Conservation (phyloP, 1,140 invertebrate species). For the Teleopsis dalmanni region DNA sequence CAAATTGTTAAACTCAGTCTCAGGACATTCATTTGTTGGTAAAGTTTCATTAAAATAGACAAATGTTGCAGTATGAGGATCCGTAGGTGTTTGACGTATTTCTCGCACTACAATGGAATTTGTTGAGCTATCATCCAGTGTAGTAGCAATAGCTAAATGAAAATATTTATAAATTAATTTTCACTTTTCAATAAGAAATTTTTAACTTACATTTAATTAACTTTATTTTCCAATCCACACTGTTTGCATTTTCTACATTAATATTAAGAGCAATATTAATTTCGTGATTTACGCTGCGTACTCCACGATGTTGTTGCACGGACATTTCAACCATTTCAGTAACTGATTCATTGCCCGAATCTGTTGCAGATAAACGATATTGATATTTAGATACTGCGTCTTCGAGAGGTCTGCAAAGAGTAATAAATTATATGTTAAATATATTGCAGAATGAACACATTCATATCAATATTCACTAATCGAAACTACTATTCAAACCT, state of each 20-base stretch:
- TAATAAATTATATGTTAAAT: constrained; percentile 4
- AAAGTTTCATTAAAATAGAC: constrained; percentile 85
- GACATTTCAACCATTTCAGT: constrained; percentile 66
- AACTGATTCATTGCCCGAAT: constrained; percentile 62
- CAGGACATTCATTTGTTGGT: constrained; percentile 67
- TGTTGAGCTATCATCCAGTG: constrained; percentile 26
- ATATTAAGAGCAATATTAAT: constrained; percentile 60
- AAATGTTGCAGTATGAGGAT: constrained; percentile 55
- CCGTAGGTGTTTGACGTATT: constrained; percentile 22
- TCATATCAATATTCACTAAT: not conserved
- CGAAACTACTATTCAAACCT: too few relatives aligned
- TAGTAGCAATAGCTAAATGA: constrained; percentile 21
- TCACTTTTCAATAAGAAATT: too few relatives aligned
- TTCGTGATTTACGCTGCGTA: constrained; percentile 73
- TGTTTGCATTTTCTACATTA: constrained; percentile 50
- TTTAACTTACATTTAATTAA: constrained; percentile 55
- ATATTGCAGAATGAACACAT: not conserved
- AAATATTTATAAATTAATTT: too few relatives aligned
- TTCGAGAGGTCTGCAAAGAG: constrained; percentile 64
- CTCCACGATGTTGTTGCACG: constrained; percentile 73
- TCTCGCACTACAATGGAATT: constrained; percentile 34
- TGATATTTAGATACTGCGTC: constrained; percentile 76
- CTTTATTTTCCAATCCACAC: constrained; percentile 64
- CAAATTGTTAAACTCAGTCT: constrained; percentile 58
- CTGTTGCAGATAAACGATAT: constrained; percentile 68